These are phyloP conservation scores for Acanthisitta chloris DNA, from an alignment of 2,113 vertebrate genomes.

Conservation along the genomic window DNA sequence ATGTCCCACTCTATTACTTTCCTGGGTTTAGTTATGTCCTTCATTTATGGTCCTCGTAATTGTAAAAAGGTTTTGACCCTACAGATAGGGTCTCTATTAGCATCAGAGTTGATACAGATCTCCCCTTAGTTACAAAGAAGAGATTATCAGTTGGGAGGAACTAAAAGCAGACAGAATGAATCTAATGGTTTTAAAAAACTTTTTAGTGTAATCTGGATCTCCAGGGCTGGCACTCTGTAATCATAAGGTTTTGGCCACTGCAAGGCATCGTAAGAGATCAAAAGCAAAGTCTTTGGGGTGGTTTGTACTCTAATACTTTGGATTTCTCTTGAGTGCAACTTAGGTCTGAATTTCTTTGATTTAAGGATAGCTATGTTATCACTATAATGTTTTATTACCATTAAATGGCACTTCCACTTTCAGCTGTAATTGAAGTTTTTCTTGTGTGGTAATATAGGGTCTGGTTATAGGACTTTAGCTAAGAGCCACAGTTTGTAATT, in stretches of 20 bases:
- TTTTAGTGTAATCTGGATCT: neutral
- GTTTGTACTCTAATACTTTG: neutral
- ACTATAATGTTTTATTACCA: neutral
- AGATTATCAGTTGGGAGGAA: neutral
- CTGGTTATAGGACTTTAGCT: neutral
- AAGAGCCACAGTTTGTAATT: neutral
- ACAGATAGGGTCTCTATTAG: neutral
- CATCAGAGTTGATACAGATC: neutral
- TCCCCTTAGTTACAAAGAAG: neutral
- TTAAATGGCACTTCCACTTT: neutral
- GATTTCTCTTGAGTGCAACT: neutral
- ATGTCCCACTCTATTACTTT: neutral
- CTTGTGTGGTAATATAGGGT: neutral
- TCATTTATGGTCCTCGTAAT: neutral
- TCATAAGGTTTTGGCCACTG: neutral
- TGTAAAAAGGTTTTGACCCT: neutral
- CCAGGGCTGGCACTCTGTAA: neutral
- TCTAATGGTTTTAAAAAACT: neutral
- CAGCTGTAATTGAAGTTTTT: neutral
- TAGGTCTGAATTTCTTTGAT: neutral
- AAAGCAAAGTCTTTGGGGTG: neutral
- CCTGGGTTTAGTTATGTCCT: neutral
- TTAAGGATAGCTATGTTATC: neutral
- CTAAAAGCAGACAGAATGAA: neutral
- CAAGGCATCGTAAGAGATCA: neutral